Evolutionary conservation across 1,140 invertebrate species (phyloP).

Genomic region (Metaphire vulgaris): DNA sequence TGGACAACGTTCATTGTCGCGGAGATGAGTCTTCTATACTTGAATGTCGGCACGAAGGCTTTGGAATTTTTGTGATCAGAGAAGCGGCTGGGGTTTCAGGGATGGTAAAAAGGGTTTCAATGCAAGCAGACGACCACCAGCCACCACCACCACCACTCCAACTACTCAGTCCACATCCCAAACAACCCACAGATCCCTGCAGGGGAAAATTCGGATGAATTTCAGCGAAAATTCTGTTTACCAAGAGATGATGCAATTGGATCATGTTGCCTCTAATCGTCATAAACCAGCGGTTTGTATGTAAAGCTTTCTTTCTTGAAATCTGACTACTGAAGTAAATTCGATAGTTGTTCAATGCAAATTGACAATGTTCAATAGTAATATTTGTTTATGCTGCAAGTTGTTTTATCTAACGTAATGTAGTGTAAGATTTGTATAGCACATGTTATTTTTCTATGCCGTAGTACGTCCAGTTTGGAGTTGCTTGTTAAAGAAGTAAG

Average conservation of each 20-base stretch:
- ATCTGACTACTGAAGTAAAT: too few relatives aligned
- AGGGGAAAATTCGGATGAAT: too few relatives aligned
- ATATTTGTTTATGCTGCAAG: too few relatives aligned
- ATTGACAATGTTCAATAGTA: too few relatives aligned
- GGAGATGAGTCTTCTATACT: slow-evolving; percentile 63
- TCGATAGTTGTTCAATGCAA: too few relatives aligned
- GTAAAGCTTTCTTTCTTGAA: background rate
- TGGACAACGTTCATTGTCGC: slow-evolving; percentile 63
- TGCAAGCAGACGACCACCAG: too few relatives aligned
- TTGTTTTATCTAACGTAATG: too few relatives aligned
- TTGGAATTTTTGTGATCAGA: slow-evolving; percentile 65
- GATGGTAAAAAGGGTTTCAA: too few relatives aligned
- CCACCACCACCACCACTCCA: slow-evolving; percentile 31
- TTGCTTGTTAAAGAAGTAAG: too few relatives aligned
- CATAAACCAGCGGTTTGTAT: background rate
- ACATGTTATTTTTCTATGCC: too few relatives aligned
- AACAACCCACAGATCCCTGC: background rate
- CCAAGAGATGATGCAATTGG: background rate
- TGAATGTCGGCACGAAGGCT: slow-evolving; percentile 61
- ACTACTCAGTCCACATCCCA: slow-evolving; percentile 3
- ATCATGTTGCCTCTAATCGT: background rate
- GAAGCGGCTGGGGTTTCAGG: slow-evolving; percentile 69
- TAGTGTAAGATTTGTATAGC: too few relatives aligned
- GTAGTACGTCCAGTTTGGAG: too few relatives aligned
- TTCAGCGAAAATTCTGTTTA: background rate